Percentiles rank a stretch among this genome's conserved stretches.
Evolutionary conservation across 2,113 vertebrate species (phyloP).

Genomic region (Propithecus coquereli): DNA sequence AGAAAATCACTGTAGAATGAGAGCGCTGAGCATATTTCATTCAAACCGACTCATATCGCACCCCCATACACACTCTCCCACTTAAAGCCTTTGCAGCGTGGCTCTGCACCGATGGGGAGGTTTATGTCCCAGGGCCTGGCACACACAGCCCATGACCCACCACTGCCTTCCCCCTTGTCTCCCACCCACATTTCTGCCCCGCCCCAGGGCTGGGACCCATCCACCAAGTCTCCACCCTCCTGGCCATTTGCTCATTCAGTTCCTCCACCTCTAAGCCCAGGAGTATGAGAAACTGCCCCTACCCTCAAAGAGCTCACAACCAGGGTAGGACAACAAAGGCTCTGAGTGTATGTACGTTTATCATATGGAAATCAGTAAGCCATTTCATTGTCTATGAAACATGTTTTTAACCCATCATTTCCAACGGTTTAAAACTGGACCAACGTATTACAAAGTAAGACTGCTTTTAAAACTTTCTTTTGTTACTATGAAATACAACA

Average conservation of each 20-base stretch:
- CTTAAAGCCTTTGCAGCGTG: background rate
- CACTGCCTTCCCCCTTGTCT: too few relatives aligned
- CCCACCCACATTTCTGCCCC: too few relatives aligned
- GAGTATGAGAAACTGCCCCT: background rate
- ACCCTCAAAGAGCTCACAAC: background rate
- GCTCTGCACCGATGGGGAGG: background rate
- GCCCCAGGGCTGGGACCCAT: background rate
- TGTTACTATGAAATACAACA: background rate
- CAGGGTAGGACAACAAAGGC: background rate
- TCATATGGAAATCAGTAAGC: background rate
- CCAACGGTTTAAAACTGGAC: background rate
- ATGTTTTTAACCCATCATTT: background rate
- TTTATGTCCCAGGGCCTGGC: background rate
- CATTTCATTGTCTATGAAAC: background rate
- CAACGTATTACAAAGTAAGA: background rate
- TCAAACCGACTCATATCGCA: background rate
- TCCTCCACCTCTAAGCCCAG: background rate
- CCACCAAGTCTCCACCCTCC: background rate
- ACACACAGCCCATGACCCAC: background rate
- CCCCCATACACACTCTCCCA: background rate
- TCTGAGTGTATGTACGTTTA: background rate
- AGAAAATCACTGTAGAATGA: background rate
- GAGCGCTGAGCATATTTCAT: background rate
- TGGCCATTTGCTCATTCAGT: background rate
- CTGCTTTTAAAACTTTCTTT: background rate